phyloP scores from a whole-genome alignment of 2,888 invertebrate species.

The Lasioglossum calceatum region DNA sequence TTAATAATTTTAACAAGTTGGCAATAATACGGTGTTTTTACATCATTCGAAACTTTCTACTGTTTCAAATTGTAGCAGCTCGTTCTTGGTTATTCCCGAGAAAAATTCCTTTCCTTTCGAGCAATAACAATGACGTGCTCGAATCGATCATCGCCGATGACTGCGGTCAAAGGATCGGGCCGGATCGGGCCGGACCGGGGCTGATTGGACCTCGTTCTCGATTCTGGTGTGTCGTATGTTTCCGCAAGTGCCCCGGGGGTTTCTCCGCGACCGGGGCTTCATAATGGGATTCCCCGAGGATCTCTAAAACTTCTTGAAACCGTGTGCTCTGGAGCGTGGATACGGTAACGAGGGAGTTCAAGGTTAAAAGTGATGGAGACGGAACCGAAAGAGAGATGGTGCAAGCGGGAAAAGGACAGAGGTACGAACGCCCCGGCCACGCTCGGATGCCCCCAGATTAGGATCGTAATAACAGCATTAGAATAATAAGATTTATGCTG shows the following conservation, averaged over 20 bases:
- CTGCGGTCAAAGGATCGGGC: constrained; percentile 32
- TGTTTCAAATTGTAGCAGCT: neutral
- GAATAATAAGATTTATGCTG: constrained; percentile 59
- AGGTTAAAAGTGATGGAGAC: constrained; percentile 73
- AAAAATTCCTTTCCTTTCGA: neutral
- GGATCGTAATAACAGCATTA: constrained; percentile 62
- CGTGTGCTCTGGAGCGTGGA: constrained; percentile 70
- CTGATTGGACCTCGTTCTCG: constrained; percentile 49
- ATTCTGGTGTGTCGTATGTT: constrained; percentile 56
- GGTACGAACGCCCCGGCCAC: constrained; percentile 8
- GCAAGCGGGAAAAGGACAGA: constrained; percentile 34
- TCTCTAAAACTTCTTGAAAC: constrained; percentile 73
- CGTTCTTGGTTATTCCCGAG: neutral
- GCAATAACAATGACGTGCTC: neutral
- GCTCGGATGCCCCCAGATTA: constrained; percentile 54
- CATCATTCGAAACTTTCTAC: neutral
- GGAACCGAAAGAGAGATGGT: constrained; percentile 51
- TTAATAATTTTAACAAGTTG: neutral
- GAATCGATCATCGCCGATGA: constrained; percentile 28
- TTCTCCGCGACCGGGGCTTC: constrained; percentile 60
- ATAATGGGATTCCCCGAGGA: constrained; percentile 73
- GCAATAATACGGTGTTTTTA: neutral
- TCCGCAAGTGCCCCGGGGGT: constrained; percentile 52
- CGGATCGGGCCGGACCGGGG: constrained; percentile 22
- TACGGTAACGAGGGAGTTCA: constrained; percentile 75